Base-by-base conservation (phyloP, 2,888 invertebrate species). In the Caenorhabditis sp. region DNA sequence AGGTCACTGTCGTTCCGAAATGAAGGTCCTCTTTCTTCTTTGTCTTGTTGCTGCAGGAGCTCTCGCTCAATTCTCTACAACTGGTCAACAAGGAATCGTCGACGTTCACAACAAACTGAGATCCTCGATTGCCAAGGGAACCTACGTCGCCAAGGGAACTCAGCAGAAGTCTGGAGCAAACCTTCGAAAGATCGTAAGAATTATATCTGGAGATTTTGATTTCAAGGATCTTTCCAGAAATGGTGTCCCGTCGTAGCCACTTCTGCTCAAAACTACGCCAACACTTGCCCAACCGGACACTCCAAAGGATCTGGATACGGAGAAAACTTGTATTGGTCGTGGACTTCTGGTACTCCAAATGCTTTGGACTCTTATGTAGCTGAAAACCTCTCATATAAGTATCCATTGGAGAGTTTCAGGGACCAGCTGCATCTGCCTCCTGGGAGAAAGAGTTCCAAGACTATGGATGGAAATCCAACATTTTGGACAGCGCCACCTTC, bases 391-490 rank as follows among this genome's bases (percentile, higher is more conserved):
- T n/a, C 31, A n/a, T 1, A 2, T 7, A 1, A 44, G n/a, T 16
- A n/a, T 1, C 12, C 14, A 44, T 5, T 14, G 16, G 16, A 16
- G 6, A 19, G 2, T 19, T 47, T 47, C 54, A 56, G 54, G 70
- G 70, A 70, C 22, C 7, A 0, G 44, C 28, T 28, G 70, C 70
- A 2, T 56, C 56, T 19, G n/a, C 41, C 0, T 58, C 70, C 24
- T 84, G 84, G 84, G 72, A 54, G 6, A 24, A 61, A 4, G 80
- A 84, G 51, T 80, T 84, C 69, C 69, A 80, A 24, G 31, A 66
- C 35, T 75, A 70, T 56, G 84, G 84, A 76, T 84, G 80, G 84
- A 26, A 16, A 12, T 63, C 68, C 8, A 77, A 54, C 12, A 63
- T 31, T 8, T 49, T 80, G 28, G 80, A 80, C 28, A n/a, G 41